phyloP scores from a whole-genome alignment of 1,140 invertebrate species.

The Apis cerana region DNA sequence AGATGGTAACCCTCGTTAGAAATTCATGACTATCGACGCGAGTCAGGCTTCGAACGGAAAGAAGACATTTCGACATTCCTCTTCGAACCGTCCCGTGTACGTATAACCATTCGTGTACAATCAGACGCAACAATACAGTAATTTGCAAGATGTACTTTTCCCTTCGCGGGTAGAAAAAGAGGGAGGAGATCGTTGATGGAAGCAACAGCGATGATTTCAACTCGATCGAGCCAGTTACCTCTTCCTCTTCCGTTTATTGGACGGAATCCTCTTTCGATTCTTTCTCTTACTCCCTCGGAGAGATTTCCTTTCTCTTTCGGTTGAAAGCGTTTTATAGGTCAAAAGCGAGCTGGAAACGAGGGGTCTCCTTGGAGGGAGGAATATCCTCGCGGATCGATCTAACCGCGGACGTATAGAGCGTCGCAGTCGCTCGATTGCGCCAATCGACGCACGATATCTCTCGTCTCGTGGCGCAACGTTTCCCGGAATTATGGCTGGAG shows the following conservation, averaged over 20 bases:
- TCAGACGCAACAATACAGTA: not conserved
- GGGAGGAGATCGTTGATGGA: not conserved
- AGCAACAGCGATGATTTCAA: not conserved
- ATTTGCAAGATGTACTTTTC: not conserved
- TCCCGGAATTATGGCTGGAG: constrained; percentile 69
- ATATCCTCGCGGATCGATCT: constrained; percentile 47
- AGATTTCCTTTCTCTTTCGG: not conserved
- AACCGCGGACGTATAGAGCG: not conserved
- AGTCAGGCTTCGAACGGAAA: not conserved
- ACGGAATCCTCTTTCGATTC: not conserved
- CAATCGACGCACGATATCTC: constrained; percentile 64
- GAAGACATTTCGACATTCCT: constrained; percentile 9
- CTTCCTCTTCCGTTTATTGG: not conserved
- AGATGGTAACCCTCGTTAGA: constrained; percentile 19
- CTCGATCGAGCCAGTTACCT: constrained; percentile 7
- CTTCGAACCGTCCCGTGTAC: no score
- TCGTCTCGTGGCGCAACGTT: constrained; percentile 36
- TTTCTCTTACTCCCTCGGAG: not conserved
- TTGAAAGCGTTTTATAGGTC: constrained; percentile 33
- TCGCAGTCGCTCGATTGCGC: constrained; percentile 59
- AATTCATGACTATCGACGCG: constrained; percentile 38
- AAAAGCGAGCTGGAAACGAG: constrained; percentile 8
- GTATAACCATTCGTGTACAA: constrained; percentile 5
- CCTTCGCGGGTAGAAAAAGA: rapidly evolving
- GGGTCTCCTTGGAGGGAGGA: not conserved